These are phyloP conservation scores for Drosophila infuscata DNA, from an alignment of 2,888 invertebrate species.

Conservation along the genomic window DNA sequence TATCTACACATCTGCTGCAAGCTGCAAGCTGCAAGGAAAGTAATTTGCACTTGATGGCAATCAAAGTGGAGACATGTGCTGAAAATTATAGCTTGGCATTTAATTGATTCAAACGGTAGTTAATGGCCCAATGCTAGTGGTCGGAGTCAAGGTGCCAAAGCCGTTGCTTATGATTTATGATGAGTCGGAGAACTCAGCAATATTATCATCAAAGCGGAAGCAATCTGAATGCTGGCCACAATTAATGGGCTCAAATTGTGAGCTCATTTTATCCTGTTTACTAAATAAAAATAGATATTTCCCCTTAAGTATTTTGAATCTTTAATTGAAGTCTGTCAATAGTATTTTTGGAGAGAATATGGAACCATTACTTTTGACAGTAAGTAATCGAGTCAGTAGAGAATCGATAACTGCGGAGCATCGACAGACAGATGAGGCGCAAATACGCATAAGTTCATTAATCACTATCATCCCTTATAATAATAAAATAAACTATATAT, in stretches of 20 bases:
- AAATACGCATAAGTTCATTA: not conserved
- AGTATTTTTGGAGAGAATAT: not conserved
- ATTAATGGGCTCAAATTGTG: not conserved
- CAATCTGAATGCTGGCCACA: not conserved
- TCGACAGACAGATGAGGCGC: not conserved
- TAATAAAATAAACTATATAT: not conserved
- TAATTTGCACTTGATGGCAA: slow-evolving; percentile 63
- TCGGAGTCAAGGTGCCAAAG: slow-evolving; percentile 2
- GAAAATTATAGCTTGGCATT: slow-evolving; percentile 56
- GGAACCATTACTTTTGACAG: not conserved
- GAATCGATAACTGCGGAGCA: not conserved
- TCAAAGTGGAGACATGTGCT: slow-evolving; percentile 38
- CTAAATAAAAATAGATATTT: not conserved
- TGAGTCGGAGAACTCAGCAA: slow-evolving; percentile 14
- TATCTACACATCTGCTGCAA: slow-evolving; percentile 9
- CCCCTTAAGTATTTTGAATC: not conserved
- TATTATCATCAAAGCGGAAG: slow-evolving; percentile 29
- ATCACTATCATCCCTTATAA: not conserved
- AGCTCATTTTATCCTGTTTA: not conserved
- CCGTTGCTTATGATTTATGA: slow-evolving; percentile 33
- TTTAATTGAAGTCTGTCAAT: not conserved
- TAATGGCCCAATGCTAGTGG: slow-evolving; percentile 49
- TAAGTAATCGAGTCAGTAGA: not conserved
- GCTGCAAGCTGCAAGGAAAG: slow-evolving; percentile 20
- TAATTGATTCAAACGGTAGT: slow-evolving; percentile 69